phyloP scores from a whole-genome alignment of 2,797 vertebrate genomes.

The Phoeniculus purpureus region DNA sequence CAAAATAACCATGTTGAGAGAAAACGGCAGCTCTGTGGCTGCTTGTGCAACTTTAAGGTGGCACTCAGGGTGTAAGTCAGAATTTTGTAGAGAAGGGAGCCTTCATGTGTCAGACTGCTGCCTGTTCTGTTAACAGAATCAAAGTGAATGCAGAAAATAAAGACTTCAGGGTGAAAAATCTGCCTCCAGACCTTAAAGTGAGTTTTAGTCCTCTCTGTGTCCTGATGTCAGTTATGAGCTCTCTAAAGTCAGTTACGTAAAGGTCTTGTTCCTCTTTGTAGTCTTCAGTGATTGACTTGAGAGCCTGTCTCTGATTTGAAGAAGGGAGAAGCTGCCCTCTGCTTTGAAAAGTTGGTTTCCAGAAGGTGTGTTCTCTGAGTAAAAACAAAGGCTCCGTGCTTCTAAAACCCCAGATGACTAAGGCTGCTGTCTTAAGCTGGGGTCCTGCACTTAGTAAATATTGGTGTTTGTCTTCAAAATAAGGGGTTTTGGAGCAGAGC shows the following conservation, averaged over 20 bases:
- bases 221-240: neutral
- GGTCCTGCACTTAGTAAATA: neutral
- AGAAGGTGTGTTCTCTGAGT: neutral
- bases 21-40: neutral
- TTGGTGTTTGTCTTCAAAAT: neutral
- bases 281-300: neutral
- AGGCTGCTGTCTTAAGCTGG: neutral
- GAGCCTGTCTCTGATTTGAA: neutral
- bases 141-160: neutral
- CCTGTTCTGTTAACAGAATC: neutral
- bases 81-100: neutral
- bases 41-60: neutral
- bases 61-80: neutral
- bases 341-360: neutral
- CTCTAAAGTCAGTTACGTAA: neutral
- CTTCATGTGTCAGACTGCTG: neutral
- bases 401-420: neutral
- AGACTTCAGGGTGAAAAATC: neutral
- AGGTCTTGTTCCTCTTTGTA: neutral
- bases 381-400: neutral
- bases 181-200: neutral
- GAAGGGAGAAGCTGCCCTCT: neutral
- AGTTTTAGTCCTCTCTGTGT: neutral
- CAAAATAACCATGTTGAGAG: neutral
- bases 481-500: neutral